phyloP scores from a whole-genome alignment of 2,888 invertebrate genomes.

The Malachius bipustulatus region DNA sequence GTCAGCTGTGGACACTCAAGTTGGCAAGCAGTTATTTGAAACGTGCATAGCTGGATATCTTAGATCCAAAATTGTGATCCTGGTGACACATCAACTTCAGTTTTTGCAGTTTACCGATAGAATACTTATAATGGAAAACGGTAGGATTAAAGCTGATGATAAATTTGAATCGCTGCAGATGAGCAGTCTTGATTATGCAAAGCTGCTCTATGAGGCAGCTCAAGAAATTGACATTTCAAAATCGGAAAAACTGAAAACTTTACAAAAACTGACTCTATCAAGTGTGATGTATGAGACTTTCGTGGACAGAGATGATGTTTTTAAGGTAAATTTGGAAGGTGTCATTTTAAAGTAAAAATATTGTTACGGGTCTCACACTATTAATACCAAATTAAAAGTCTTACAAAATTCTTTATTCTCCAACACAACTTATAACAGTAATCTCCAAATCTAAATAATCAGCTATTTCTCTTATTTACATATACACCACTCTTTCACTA shows the following conservation, averaged over 20 bases:
- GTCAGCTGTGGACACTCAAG: conserved; percentile 69
- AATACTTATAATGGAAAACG: conserved; percentile 33
- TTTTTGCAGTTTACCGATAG: conserved; percentile 40
- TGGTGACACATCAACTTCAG: conserved; percentile 61
- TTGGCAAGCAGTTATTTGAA: conserved; percentile 61
- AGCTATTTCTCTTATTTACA: no score
- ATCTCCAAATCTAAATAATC: no score
- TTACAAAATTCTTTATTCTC: no score
- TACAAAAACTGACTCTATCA: background rate
- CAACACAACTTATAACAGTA: no score
- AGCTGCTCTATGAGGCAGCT: conserved; percentile 24
- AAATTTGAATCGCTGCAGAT: conserved; percentile 33
- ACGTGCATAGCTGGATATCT: conserved; percentile 54
- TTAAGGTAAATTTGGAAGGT: no score
- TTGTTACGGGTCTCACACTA: no score
- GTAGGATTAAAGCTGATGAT: conserved; percentile 36
- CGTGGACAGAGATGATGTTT: conserved; percentile 1
- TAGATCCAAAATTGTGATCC: conserved; percentile 44
- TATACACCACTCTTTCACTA: no score
- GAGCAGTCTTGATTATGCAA: conserved; percentile 40
- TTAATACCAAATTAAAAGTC: no score
- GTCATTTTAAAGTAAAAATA: no score
- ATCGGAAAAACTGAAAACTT: background rate
- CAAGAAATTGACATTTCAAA: conserved; percentile 23
- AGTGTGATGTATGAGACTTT: background rate